These are phyloP conservation scores for Eristalinus sepulchralis DNA, from an alignment of 2,888 invertebrate genomes.

Conservation along the genomic window DNA sequence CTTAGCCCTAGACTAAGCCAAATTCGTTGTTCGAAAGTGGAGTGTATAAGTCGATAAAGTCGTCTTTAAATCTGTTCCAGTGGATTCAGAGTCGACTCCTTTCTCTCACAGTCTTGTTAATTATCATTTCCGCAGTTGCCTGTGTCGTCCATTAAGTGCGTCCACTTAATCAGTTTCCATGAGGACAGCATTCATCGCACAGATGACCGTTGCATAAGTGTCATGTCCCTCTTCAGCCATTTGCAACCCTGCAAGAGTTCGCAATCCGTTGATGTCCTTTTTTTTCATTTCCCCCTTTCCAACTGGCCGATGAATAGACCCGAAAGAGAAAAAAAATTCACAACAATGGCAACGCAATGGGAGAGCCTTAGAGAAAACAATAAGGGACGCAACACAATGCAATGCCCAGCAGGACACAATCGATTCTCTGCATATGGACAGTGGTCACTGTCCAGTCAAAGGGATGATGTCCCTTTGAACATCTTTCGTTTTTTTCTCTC, in stretches of 20 bases:
- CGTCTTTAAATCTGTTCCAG: no score
- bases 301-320: constrained; percentile 48
- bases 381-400: constrained; percentile 59
- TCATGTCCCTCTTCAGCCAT: neutral
- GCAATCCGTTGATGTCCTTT: constrained; percentile 54
- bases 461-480: constrained; percentile 33
- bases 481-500: constrained; percentile 12
- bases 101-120: no score
- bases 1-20: no score
- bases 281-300: constrained; percentile 13
- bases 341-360: constrained; percentile 69
- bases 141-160: neutral
- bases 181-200: neutral
- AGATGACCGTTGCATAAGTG: neutral
- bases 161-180: neutral
- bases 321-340: constrained; percentile 25
- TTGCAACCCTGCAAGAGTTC: neutral
- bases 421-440: constrained; percentile 61
- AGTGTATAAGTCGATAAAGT: no score
- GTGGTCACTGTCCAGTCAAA: constrained; percentile 53
- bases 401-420: constrained; percentile 61
- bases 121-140: no score
- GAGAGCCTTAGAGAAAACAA: constrained; percentile 41
- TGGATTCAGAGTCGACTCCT: no score
- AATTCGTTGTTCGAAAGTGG: no score